Percentiles rank a stretch among this genome's conserved stretches.
phyloP scores from a whole-genome alignment of 1,140 invertebrate species.

The Neelides sp. region DNA sequence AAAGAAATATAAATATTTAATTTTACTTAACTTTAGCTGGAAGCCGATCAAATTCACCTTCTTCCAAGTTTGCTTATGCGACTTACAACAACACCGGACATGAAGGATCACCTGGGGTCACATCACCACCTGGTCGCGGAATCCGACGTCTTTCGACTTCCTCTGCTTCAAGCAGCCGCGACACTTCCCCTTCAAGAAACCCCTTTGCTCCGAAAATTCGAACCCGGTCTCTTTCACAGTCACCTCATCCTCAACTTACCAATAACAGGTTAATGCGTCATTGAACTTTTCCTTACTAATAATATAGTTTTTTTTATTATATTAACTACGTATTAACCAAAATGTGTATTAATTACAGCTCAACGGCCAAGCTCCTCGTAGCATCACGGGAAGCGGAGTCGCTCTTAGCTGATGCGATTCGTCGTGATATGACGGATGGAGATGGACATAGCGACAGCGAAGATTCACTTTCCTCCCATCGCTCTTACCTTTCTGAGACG shows the following conservation, averaged over 20 bases:
- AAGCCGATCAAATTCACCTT: conserved; percentile 30
- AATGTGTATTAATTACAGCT: conserved; percentile 6
- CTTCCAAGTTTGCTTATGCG: conserved; percentile 25
- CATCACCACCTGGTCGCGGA: conserved; percentile 15
- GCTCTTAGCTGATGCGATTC: conserved; percentile 20
- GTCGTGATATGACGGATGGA: conserved; percentile 22
- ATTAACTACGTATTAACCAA: background rate
- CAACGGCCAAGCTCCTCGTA: conserved; percentile 25
- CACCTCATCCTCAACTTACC: conserved; percentile 19
- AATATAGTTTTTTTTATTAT: background rate
- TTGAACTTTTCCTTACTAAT: background rate
- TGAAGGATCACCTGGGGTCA: conserved; percentile 5
- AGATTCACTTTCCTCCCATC: conserved; percentile 27
- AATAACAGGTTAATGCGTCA: conserved; percentile 17
- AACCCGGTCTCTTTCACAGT: conserved; percentile 26
- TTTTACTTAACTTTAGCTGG: conserved; percentile 21
- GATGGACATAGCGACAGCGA: conserved; percentile 31
- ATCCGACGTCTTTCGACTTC: conserved; percentile 22
- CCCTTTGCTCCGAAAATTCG: conserved; percentile 17
- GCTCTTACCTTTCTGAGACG: conserved; percentile 28
- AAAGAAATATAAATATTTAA: conserved; percentile 1
- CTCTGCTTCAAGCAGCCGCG: conserved; percentile 27
- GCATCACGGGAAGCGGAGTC: conserved; percentile 29
- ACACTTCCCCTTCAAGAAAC: conserved; percentile 23
- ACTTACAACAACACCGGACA: conserved; percentile 23